These are phyloP conservation scores for Sycophila sp. DNA, from an alignment of 1,140 invertebrate genomes.

Conservation along the genomic window DNA sequence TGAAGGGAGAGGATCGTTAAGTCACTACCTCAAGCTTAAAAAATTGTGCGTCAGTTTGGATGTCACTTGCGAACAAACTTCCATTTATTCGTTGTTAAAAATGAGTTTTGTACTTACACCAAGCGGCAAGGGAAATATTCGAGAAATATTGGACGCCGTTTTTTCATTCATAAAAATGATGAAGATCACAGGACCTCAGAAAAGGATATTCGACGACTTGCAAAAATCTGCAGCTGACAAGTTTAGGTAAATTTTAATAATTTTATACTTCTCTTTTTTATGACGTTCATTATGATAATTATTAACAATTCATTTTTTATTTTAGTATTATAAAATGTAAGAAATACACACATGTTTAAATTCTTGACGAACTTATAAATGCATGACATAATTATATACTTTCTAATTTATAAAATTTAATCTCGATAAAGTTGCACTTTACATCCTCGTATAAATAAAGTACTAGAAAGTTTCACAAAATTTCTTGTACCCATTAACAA, in stretches of 20 bases:
- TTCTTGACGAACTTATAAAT: too few species aligned
- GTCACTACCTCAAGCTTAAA: constrained; percentile 83
- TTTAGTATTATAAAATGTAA: too few species aligned
- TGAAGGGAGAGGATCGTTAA: constrained; percentile 86
- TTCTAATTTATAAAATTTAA: too few species aligned
- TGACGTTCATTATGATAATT: too few species aligned
- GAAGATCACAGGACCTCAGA: constrained; percentile 68
- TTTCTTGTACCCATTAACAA: too few species aligned
- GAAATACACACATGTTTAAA: too few species aligned
- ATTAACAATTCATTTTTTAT: neutral
- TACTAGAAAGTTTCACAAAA: too few species aligned
- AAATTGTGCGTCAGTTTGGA: constrained; percentile 82
- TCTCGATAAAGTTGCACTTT: too few species aligned
- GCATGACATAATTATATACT: too few species aligned
- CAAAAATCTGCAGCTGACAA: constrained; percentile 73
- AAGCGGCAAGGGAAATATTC: constrained; percentile 78
- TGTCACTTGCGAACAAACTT: constrained; percentile 79
- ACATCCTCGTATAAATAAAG: too few species aligned
- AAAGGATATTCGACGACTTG: constrained; percentile 80
- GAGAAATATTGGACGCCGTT: constrained; percentile 74
- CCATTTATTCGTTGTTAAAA: constrained; percentile 78
- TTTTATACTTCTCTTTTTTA: too few species aligned
- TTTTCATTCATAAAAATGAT: constrained; percentile 82
- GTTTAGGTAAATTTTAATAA: constrained; percentile 67
- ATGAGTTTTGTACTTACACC: constrained; percentile 82